Evolutionary conservation across 2,797 vertebrate species (phyloP).

Genomic region (Erithacus rubecula): DNA sequence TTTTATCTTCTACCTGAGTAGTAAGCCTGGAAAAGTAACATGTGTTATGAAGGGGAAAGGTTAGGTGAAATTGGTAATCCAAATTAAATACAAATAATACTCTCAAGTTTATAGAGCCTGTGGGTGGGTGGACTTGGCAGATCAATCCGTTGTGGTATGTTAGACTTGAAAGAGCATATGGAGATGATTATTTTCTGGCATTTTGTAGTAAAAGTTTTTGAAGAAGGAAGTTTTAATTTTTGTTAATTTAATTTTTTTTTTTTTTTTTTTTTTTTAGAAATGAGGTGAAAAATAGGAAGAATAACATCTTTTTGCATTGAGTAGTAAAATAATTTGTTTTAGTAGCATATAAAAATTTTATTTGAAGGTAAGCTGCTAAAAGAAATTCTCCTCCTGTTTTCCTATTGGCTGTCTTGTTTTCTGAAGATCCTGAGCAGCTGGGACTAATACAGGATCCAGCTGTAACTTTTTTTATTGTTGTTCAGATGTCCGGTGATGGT

Average conservation of each 20-base stretch:
- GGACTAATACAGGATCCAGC: constrained; percentile 72
- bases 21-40: constrained; percentile 1
- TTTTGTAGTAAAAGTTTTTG: constrained; percentile 61
- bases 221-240: neutral
- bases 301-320: constrained; percentile 3
- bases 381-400: constrained; percentile 14
- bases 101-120: constrained; percentile 54
- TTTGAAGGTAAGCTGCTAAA: constrained; percentile 14
- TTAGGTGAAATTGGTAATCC: constrained; percentile 53
- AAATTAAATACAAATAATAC: constrained; percentile 59
- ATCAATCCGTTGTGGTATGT: constrained; percentile 30
- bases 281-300: constrained; percentile 26
- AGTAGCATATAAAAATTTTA: constrained; percentile 14
- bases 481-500: constrained; percentile 71
- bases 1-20: constrained; percentile 2
- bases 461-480: constrained; percentile 69
- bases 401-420: neutral
- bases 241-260: neutral
- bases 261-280: neutral
- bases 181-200: constrained; percentile 71
- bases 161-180: constrained; percentile 68
- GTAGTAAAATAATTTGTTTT: constrained; percentile 1
- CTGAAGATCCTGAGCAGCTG: constrained; percentile 55
- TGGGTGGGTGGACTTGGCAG: constrained; percentile 70
- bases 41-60: constrained; percentile 35